Conservation (phyloP, 2,888 invertebrate species). For the Amorpha juglandis region DNA sequence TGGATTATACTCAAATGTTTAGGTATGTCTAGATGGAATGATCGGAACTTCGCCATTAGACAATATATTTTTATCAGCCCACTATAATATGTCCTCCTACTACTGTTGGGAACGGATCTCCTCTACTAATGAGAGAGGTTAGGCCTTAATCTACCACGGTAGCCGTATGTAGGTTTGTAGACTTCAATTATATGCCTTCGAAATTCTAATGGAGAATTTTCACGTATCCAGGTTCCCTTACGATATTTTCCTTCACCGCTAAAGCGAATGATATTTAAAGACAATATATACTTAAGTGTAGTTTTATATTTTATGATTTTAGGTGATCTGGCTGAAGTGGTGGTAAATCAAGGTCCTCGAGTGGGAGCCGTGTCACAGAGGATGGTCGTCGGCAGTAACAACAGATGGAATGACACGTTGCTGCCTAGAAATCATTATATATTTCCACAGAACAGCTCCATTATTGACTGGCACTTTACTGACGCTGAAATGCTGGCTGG, state of each 20-base stretch:
- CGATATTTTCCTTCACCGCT: too few relatives aligned
- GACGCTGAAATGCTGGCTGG: conserved; percentile 88
- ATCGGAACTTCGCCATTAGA: too few relatives aligned
- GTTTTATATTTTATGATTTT: conserved; percentile 38
- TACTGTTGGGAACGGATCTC: too few relatives aligned
- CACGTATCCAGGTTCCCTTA: too few relatives aligned
- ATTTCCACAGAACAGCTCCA: conserved; percentile 66
- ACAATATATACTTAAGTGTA: neutral
- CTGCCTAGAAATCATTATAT: conserved; percentile 85
- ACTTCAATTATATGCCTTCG: too few relatives aligned
- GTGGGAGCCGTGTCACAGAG: conserved; percentile 64
- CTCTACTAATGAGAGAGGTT: too few relatives aligned
- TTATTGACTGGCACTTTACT: conserved; percentile 86
- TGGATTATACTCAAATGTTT: neutral
- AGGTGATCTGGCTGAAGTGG: conserved; percentile 88
- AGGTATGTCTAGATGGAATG: neutral
- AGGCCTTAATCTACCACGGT: too few relatives aligned
- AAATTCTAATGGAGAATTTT: too few relatives aligned
- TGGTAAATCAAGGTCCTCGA: conserved; percentile 86
- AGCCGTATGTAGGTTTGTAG: too few relatives aligned
- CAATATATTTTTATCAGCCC: too few relatives aligned
- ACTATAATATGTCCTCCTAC: too few relatives aligned
- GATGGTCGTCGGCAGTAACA: conserved; percentile 81
- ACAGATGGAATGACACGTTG: conserved; percentile 87
- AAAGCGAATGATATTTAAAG: too few relatives aligned